phyloP scores from a whole-genome alignment of 2,797 vertebrate species.

The Phyllotis vaccarum region DNA sequence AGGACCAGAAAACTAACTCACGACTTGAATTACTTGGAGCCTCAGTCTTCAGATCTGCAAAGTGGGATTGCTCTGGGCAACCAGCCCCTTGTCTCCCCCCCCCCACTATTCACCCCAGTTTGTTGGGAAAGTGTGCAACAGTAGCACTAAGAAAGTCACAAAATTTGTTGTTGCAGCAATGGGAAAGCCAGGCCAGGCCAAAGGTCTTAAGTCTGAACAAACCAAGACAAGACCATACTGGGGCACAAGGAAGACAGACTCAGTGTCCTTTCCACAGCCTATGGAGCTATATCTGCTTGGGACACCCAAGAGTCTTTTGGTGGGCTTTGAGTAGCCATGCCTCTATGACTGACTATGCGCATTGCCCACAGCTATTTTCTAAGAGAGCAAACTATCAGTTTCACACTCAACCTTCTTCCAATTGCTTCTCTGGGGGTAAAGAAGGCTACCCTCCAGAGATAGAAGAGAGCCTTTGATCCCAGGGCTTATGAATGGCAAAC shows the following conservation, averaged over 20 bases:
- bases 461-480: conserved; percentile 73
- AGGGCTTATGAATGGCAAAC: conserved; percentile 77
- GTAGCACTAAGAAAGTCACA: not conserved
- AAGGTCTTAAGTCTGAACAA: not conserved
- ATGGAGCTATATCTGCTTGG: not conserved
- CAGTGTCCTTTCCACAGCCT: not conserved
- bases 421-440: not conserved
- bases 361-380: not conserved
- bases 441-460: not conserved
- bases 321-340: too few relatives aligned
- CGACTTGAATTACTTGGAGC: not conserved
- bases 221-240: not conserved
- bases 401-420: conserved; percentile 24
- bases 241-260: not conserved
- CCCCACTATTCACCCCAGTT: not conserved
- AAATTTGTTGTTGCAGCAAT: not conserved
- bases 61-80: not conserved
- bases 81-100: not conserved
- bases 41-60: conserved; percentile 43
- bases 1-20: not conserved
- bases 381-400: not conserved
- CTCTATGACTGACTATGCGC: too few relatives aligned
- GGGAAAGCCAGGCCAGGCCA: not conserved
- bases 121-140: not conserved
- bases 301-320: not conserved